Evolutionary conservation across 2,888 invertebrate genomes (phyloP), one percentile per base, ranked within the genome.

Genomic region (Galerucella nymphaeae): DNA sequence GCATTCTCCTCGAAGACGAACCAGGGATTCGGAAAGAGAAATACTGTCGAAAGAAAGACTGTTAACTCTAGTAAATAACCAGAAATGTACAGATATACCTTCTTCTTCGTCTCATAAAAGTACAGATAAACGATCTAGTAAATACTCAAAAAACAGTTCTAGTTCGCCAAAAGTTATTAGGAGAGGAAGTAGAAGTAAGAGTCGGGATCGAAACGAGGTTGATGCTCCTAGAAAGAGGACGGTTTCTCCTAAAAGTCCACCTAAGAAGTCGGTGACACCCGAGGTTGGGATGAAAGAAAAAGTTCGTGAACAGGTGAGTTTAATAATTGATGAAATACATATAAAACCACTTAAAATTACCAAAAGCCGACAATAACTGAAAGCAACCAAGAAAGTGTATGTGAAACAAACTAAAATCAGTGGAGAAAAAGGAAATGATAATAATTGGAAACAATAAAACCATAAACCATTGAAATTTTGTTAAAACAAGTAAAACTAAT

Each of bases 131-230:
- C 50, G 18, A 6, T 82, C 82, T 66, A 79, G 83, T 16, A 59
- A 72, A 13, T 82, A 81, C 23, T 83, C 82, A 13, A 48, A 66
- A 69, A 75, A 72, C 63, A 77, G 68, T 76, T 79, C 71, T 77
- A 82, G 20, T 67, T 80, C n/a, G 82, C 83, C 5, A 77, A 64
- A 64, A n/a, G 16, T 30, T 18, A 45, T 14, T 10, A 74, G 64
- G 23, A 45, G 10, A 9, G 41, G 65, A 38, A 48, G 62, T 14
- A 74, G 63, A 45, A 69, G 66, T 57, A 48, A 48, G 13, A 71
- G 70, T 20, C 59, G 72, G 20, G 77, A 74, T 50, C 65, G 64
- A 53, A 78, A 69, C 42, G 38, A 42, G n/a, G 71, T 55, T 63
- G 64, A 75, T 71, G 61, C 55, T 58, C 58, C 61, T 11, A 77